Base-by-base conservation (phyloP, 2,888 invertebrate species). In the Ormyrus thymus region DNA sequence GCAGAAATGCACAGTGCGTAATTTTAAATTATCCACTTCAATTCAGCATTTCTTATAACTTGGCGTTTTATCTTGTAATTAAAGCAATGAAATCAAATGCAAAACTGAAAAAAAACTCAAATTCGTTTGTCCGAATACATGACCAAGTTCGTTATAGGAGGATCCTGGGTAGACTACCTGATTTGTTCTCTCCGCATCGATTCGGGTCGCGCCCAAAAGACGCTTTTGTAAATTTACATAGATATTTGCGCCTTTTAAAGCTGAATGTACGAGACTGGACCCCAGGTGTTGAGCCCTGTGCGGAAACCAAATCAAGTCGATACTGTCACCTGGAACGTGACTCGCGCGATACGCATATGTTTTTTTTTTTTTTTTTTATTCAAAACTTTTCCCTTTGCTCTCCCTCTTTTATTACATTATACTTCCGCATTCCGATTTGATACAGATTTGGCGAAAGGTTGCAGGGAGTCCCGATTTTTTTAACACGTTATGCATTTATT, bases 271-370 rank as follows among this genome's bases (percentile, higher is more conserved):
- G 86, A 87, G 86, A 86, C 89, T 89, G 89, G 89, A 90, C 90
- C 89, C 90, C 90, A 90, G 90, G 90, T 90, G 90, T 89, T 90
- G 90, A 90, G 90, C 90, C 90, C 90, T 90, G 89, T 89, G 90
- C 90, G 90, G 90, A 88, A 90, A 90, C 90, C 90, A 90, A 90
- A 90, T 90, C 90, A 90, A 90, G 87, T 89, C 88, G 88, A 89
- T 89, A 89, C 90, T 90, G 89, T 90, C 90, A 90, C 90, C 89
- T 90, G 89, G 89, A 87, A 90, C 90, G 89, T 90, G 89, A 90
- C 89, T 87, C 89, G 88, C 87, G 87, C 86, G 83, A 84, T 83
- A 85, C 84, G 84, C 86, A 80, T 80, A 80, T 69, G n/a, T 77
- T 45, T 15, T 58, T 59, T 43, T 56, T 62, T 65, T 75, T 76